A percentile compares a stretch with the other conserved stretches of the same genome.
Evolutionary conservation across 1,140 invertebrate genomes (phyloP).

Genomic region (Zaprionus lachaisei): DNA sequence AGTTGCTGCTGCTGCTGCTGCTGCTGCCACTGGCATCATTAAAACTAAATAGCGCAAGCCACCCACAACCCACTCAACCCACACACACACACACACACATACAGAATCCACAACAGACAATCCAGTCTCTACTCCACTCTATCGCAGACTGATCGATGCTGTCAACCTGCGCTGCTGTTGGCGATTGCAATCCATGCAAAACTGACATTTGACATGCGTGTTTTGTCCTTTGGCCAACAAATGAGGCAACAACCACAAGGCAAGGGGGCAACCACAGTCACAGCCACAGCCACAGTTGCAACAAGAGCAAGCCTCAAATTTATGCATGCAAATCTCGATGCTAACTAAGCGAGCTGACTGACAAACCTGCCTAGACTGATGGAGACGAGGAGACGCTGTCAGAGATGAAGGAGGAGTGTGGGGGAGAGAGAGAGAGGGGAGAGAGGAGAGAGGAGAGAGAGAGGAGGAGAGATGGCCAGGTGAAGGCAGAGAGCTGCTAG

Average conservation of each 20-base stretch:
- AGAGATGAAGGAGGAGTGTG: not conserved
- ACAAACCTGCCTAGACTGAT: constrained; percentile 39
- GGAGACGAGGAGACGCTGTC: constrained; percentile 3
- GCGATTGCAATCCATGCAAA: constrained; percentile 13
- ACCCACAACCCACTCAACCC: constrained; percentile 38
- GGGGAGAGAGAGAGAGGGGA: not conserved
- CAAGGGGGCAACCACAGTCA: constrained; percentile 25
- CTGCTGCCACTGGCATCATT: constrained; percentile 49
- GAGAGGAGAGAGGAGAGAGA: too few species aligned
- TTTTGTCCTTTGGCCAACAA: constrained; percentile 44
- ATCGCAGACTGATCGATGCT: constrained; percentile 29
- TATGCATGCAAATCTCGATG: constrained; percentile 47
- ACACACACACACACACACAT: constrained; percentile 29
- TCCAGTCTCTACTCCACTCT: not conserved
- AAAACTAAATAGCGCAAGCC: constrained; percentile 62
- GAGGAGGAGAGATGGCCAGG: too few species aligned
- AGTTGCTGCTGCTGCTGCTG: constrained; percentile 10
- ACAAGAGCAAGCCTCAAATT: constrained; percentile 13
- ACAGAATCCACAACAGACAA: constrained; percentile 30
- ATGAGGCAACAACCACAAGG: constrained; percentile 28
- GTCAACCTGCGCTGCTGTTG: constrained; percentile 53
- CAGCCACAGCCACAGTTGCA: not conserved
- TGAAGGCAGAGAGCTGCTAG: too few species aligned
- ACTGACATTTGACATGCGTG: constrained; percentile 77
- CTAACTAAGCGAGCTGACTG: constrained; percentile 37